Conservation (phyloP, 1,140 invertebrate genomes). For the Cylas formicarius region DNA sequence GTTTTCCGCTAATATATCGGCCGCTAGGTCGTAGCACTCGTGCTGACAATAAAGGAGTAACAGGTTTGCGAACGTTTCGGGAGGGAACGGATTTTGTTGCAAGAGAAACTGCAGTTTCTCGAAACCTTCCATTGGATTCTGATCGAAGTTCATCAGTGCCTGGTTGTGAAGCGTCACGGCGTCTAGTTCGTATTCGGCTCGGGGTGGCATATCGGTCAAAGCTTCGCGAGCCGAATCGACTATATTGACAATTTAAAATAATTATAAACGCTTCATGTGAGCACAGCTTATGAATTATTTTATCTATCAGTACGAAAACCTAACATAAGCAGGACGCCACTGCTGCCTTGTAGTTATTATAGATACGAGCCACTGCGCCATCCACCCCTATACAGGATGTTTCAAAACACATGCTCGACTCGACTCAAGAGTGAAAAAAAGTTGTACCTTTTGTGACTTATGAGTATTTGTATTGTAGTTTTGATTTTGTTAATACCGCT, state of each 20-base stretch:
- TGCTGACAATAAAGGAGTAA: conserved; percentile 94
- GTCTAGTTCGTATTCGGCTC: conserved; percentile 94
- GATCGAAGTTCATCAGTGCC: conserved; percentile 90
- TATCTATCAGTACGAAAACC: no score
- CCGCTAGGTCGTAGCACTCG: conserved; percentile 95
- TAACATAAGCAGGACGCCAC: no score
- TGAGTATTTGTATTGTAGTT: no score
- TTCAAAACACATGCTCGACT: no score
- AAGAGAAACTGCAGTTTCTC: conserved; percentile 96
- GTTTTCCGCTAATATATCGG: conserved; percentile 97
- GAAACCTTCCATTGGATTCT: conserved; percentile 86
- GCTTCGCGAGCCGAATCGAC: conserved; percentile 88
- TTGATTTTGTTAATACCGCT: no score
- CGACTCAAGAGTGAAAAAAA: no score
- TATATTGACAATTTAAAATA: conserved; percentile 34
- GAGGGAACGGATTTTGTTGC: conserved; percentile 92
- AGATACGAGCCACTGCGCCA: no score
- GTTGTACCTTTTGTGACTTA: no score
- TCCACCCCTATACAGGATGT: no score
- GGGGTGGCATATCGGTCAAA: conserved; percentile 94
- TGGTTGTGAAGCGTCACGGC: conserved; percentile 97
- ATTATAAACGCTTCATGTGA: conserved; percentile 3
- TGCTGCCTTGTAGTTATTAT: no score
- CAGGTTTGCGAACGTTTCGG: conserved; percentile 96
- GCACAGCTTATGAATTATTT: no score